Conservation (phyloP, 1,140 invertebrate genomes). For the Ectropis grisescens region DNA sequence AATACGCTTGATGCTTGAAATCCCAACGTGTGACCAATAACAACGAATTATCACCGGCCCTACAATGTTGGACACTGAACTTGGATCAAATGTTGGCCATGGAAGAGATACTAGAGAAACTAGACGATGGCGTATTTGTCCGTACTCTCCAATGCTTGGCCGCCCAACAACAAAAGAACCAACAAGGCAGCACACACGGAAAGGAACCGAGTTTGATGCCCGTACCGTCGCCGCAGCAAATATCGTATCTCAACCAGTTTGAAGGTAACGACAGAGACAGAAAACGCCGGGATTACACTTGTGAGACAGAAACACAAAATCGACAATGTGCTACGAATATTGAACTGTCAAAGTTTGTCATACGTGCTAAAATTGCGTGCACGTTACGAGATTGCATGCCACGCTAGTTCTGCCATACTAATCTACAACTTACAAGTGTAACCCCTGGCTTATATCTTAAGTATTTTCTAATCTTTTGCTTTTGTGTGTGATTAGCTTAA, state of each 20-base stretch:
- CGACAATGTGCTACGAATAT: too few relatives aligned
- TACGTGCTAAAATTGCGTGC: too few relatives aligned
- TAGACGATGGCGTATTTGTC: slow-evolving; percentile 84
- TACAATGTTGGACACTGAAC: slow-evolving; percentile 5
- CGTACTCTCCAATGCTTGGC: slow-evolving; percentile 83
- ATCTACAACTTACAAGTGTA: slow-evolving; percentile 2
- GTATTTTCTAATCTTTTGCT: slow-evolving; percentile 16
- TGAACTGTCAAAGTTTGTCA: too few relatives aligned
- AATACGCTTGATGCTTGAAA: slow-evolving; percentile 67
- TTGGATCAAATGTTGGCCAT: slow-evolving; percentile 30
- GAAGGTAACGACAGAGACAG: slow-evolving; percentile 74
- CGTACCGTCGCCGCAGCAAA: slow-evolving; percentile 95
- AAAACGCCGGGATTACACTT: slow-evolving; percentile 8
- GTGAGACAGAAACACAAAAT: too few relatives aligned
- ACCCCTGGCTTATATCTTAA: slow-evolving; percentile 1
- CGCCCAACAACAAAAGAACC: slow-evolving; percentile 79
- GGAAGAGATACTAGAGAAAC: slow-evolving; percentile 62
- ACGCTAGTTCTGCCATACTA: too few relatives aligned
- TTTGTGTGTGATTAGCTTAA: too few relatives aligned
- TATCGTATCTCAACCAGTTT: slow-evolving; percentile 95
- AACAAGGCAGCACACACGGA: slow-evolving; percentile 46
- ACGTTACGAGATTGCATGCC: too few relatives aligned
- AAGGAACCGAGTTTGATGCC: slow-evolving; percentile 95
- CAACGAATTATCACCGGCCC: slow-evolving; percentile 23
- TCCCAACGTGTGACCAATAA: slow-evolving; percentile 62